A percentile compares a stretch with the other conserved stretches of the same genome.
Evolutionary conservation across 2,797 vertebrate genomes (phyloP).

Genomic region (Natrix natrix): DNA sequence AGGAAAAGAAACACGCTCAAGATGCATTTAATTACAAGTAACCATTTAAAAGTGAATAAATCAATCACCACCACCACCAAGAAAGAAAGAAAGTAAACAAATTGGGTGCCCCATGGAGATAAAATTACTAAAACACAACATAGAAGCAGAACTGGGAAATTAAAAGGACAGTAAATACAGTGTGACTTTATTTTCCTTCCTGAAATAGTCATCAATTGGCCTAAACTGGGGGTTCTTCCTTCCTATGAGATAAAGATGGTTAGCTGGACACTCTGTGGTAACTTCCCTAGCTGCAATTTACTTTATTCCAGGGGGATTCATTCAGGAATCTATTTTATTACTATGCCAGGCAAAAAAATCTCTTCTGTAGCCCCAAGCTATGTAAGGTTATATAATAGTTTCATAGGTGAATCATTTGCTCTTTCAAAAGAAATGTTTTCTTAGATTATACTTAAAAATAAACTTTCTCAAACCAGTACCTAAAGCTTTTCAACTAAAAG

Average conservation of each 20-base stretch:
- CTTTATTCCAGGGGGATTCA: background rate
- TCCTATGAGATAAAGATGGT: background rate
- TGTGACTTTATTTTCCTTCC: background rate
- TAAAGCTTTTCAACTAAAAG: background rate
- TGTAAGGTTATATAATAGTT: background rate
- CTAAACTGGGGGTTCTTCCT: background rate
- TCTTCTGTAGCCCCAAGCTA: background rate
- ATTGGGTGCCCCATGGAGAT: background rate
- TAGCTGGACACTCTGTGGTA: background rate
- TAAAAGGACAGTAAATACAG: background rate
- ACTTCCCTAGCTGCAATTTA: background rate
- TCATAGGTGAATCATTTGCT: background rate
- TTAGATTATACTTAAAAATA: background rate
- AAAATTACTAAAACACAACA: background rate
- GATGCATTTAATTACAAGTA: background rate
- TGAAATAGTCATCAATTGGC: background rate
- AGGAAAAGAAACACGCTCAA: background rate
- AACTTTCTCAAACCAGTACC: background rate
- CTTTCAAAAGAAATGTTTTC: background rate
- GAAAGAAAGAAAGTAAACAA: background rate
- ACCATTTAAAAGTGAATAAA: background rate
- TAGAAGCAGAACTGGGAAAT: background rate
- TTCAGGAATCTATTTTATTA: background rate
- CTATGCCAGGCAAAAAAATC: background rate
- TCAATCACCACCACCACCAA: background rate